Evolutionary conservation across 2,888 invertebrate genomes (phyloP), one percentile per base, ranked within the genome.

Genomic region (Tachystola acroxantha): DNA sequence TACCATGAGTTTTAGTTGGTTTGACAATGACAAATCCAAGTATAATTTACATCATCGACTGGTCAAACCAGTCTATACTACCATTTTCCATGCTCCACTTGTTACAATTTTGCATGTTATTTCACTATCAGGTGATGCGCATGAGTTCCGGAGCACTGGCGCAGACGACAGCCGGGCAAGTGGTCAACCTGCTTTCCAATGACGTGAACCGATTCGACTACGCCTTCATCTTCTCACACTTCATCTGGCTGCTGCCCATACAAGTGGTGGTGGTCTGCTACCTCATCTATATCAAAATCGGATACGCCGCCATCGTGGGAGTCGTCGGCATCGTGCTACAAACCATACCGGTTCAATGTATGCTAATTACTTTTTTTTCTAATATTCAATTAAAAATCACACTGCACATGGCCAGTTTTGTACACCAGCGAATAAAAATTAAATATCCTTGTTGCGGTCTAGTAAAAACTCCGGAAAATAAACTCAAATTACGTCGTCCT

Each of bases 191-290:
- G 3, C 88, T 98, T 36, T 96, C 97, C 3, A 98, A 98, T 63
- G 98, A 98, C 71, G 96, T 98, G 7, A 94, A 93, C 70, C 92
- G 97, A 26, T 94, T 98, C 63, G 98, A 98, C 72, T 90, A 93
- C 71, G 92, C 94, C 2, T 92, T 94, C 41, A 89, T 94, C 37
- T 95, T 92, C 67, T 85, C 96, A 6, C 95, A 97, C 70, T 96
- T 93, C 77, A 89, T 97, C 64, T 96, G 96, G 96, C 89, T 96
- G 20, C 91, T 95, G 45, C 97, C 97, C 0, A 61, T 95, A 6
- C 91, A 92, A 69, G 88, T 89, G 40, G 48, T 81, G 19, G 47
- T 86, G 20, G 93, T 96, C 12, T 92, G 93, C 43, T 93, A 91
- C 59, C 91, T 97, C 45, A 89, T 96, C 37, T 97, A 93, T 85